Evolutionary conservation across 2,797 vertebrate genomes (phyloP).

Genomic region (Tragopan temminckii): DNA sequence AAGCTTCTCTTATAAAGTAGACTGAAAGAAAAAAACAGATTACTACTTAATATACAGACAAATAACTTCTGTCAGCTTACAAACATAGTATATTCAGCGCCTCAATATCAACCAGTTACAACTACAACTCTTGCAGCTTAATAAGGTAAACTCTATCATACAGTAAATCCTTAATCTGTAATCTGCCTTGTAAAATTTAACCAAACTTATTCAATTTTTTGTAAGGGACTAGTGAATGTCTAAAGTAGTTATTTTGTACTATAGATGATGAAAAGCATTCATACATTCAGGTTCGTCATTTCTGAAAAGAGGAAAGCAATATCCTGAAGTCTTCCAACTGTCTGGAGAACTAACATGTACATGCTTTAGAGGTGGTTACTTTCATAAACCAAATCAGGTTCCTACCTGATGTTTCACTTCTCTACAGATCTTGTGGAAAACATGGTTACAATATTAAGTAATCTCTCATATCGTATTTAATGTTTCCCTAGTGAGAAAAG

Average conservation of each 20-base stretch:
- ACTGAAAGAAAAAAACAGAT: not conserved
- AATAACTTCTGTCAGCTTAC: not conserved
- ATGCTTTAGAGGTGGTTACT: not conserved
- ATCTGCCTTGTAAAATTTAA: not conserved
- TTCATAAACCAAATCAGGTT: not conserved
- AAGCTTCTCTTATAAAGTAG: not conserved
- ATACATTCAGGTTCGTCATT: not conserved
- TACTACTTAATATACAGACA: not conserved
- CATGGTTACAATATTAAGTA: not conserved
- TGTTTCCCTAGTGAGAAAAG: not conserved
- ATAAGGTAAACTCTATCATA: not conserved
- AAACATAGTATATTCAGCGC: not conserved
- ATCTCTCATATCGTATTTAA: not conserved
- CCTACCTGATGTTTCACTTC: not conserved
- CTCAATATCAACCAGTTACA: rapidly evolving
- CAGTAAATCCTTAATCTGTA: not conserved
- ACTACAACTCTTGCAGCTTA: not conserved
- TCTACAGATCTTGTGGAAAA: not conserved
- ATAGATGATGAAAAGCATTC: not conserved
- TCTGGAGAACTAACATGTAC: not conserved
- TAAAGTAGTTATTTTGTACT: not conserved
- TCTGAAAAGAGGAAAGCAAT: not conserved
- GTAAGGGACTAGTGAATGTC: not conserved
- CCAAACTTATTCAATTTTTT: not conserved
- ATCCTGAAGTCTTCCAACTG: not conserved